phyloP scores from a whole-genome alignment of 2,797 vertebrate species.

The Gephyroberyx darwinii region DNA sequence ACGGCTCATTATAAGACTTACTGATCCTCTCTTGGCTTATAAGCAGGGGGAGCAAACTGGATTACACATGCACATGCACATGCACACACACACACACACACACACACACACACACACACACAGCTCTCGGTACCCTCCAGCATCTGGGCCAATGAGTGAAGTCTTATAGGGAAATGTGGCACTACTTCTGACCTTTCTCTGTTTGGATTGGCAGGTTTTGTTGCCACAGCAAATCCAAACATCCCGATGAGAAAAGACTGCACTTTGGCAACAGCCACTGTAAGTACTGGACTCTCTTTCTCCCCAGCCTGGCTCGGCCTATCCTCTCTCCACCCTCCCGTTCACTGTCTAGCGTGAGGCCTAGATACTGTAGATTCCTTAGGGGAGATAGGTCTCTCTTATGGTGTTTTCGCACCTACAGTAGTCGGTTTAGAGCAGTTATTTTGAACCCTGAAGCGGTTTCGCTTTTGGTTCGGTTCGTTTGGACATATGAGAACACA shows the following conservation, averaged over 20 bases:
- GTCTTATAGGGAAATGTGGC: slow-evolving; percentile 64
- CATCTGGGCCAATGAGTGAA: slow-evolving; percentile 54
- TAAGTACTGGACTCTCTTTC: slow-evolving; percentile 81
- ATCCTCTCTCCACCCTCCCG: slow-evolving; percentile 8
- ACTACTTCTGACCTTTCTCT: slow-evolving; percentile 70
- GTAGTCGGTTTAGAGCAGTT: slow-evolving; percentile 16
- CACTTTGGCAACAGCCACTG: slow-evolving; percentile 97
- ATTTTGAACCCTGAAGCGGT: slow-evolving; percentile 34
- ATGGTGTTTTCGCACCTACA: not conserved
- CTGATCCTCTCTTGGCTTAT: slow-evolving; percentile 76
- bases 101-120: slow-evolving; percentile 8
- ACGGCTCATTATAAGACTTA: slow-evolving; percentile 76
- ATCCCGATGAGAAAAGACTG: slow-evolving; percentile 94
- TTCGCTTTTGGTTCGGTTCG: slow-evolving; percentile 36
- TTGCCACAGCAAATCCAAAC: slow-evolving; percentile 95
- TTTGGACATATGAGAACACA: slow-evolving; percentile 50
- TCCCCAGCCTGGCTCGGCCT: slow-evolving; percentile 8
- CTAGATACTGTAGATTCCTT: no score
- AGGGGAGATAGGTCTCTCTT: slow-evolving; percentile 4
- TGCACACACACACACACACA: slow-evolving; percentile 26
- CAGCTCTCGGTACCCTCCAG: slow-evolving; percentile 29
- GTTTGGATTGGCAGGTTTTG: slow-evolving; percentile 89
- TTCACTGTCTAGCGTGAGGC: not conserved
- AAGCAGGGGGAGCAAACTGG: slow-evolving; percentile 64
- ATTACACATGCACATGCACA: slow-evolving; percentile 54